These are phyloP conservation scores for Mionectes olivaceus DNA, from an alignment of 2,797 vertebrate genomes.

Conservation along the genomic window DNA sequence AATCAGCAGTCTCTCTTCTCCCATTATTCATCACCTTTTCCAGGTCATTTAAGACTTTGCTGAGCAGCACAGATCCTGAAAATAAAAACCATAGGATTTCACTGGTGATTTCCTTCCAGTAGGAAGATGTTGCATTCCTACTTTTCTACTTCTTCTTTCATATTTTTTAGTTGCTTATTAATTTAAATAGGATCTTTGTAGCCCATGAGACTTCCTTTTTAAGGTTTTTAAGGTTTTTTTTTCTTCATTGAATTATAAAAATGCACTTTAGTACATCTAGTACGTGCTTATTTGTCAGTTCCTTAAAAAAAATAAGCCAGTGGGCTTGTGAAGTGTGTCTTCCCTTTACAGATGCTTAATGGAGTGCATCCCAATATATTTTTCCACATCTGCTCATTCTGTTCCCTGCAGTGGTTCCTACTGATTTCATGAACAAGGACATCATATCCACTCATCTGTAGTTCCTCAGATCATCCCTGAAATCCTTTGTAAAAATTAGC, in stretches of 20 bases:
- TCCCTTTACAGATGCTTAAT: neutral
- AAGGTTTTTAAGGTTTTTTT: neutral
- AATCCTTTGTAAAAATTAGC: neutral
- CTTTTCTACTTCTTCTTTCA: neutral
- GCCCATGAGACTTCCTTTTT: neutral
- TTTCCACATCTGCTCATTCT: neutral
- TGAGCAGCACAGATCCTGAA: neutral
- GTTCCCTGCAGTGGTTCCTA: neutral
- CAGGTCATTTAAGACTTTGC: constrained; percentile 52
- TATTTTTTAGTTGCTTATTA: neutral
- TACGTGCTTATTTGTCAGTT: neutral
- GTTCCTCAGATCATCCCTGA: neutral
- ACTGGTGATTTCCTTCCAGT: neutral
- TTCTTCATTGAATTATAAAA: neutral
- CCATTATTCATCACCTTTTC: constrained; percentile 45
- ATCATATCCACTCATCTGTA: neutral
- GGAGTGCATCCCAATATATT: neutral
- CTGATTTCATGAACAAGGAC: neutral
- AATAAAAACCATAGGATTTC: neutral
- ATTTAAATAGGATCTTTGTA: neutral
- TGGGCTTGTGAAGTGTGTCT: neutral
- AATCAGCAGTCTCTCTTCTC: constrained; percentile 37
- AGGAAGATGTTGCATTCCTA: neutral
- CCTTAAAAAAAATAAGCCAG: neutral
- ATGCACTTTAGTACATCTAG: neutral